Evolutionary conservation across 2,113 vertebrate species (phyloP), one percentile per base, ranked within the genome.

Genomic region (Petrocephalus microphthalmus): DNA sequence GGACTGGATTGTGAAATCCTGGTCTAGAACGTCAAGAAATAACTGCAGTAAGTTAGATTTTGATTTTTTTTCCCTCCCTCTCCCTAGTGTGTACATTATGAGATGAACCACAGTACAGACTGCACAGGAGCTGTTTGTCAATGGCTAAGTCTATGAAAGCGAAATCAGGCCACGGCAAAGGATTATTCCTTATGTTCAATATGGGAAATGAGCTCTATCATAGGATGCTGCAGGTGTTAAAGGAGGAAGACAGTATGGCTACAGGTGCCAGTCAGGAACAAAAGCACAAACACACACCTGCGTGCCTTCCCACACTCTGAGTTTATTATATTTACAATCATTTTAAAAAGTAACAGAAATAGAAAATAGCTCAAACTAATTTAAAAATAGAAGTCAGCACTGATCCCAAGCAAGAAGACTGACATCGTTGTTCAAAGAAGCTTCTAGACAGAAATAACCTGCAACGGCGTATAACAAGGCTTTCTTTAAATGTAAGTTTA

Each of bases 311-410:
- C 88, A 90, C 89, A 88, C 83, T 91, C 86, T 86, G 89, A 89
- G 89, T 89, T 88, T 91, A 90, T 92, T 91, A 86, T 90, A 91
- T 92, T 87, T 92, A 93, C 89, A 91, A 88, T 91, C 88, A 88
- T 91, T 91, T 90, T 92, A 85, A 89, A 92, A 92, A 91, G 90
- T 60, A 91, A 92, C 89, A 90, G 84, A 92, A 92, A 91, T 91
- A 92, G 88, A 91, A 92, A 92, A 92, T 86, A 89, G 89, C 64
- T 88, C 82, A 91, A 90, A 67, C 89, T 88, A 91, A 91, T 90
- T 90, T 42, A 89, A 90, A 93, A 91, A 84, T 83, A 88, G 49
- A 90, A 90, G 87, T 87, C 51, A 89, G 84, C 87, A 89, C 89
- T 91, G 87, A 89, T 91, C 88, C 90, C 89, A 89, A 57, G 71